Conservation (phyloP, 2,113 vertebrate genomes). For the Oreotrochilus melanogaster region DNA sequence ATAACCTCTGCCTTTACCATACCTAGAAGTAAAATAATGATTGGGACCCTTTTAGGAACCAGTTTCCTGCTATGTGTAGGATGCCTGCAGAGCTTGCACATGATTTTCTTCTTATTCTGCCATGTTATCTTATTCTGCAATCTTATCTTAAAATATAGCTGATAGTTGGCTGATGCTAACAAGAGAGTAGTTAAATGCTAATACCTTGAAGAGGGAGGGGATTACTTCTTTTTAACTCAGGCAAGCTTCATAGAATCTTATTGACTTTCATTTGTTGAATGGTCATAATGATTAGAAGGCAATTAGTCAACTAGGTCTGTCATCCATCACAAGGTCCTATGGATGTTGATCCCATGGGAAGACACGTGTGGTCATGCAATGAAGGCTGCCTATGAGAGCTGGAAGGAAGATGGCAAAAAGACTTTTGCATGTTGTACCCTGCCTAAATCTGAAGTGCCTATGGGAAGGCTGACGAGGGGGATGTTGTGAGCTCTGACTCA, state of each 20-base stretch:
- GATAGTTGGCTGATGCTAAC: neutral
- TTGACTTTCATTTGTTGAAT: neutral
- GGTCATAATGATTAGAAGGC: neutral
- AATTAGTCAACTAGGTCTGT: neutral
- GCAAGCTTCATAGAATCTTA: neutral
- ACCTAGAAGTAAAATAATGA: neutral
- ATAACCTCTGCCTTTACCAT: neutral
- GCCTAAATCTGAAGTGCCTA: neutral
- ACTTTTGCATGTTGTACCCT: neutral
- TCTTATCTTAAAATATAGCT: neutral
- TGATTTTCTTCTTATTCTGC: neutral
- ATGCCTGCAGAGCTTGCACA: fast-evolving
- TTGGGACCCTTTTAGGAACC: neutral
- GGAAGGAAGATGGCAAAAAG: neutral
- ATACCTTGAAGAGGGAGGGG: neutral
- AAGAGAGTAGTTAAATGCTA: neutral
- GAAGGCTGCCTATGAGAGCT: neutral
- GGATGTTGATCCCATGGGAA: neutral
- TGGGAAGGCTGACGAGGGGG: neutral
- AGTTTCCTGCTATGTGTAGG: neutral
- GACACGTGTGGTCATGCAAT: neutral
- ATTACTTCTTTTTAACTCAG: neutral
- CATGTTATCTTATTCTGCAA: neutral
- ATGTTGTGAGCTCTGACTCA: fast-evolving
- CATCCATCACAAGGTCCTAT: neutral